Evolutionary conservation across 1,140 invertebrate genomes (phyloP), one percentile per base, ranked within the genome.

Genomic region (Ceratina japonica): DNA sequence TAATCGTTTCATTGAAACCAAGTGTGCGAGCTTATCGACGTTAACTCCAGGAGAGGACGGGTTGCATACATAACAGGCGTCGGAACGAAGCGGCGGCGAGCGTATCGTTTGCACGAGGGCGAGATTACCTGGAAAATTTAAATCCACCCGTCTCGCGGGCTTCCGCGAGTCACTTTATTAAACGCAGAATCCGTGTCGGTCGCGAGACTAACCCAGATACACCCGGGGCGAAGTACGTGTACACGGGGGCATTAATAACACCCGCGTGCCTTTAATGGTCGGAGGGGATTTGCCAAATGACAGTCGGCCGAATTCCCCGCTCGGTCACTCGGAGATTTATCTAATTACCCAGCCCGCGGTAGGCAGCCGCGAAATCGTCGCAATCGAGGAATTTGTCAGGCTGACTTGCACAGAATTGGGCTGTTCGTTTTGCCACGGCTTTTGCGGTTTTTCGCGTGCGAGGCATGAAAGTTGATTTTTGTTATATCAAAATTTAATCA

Each of bases 291-390:
- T 70, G 24, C 75, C 75, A 61, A 75, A 72, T 62, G 81, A 74
- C 75, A 61, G 69, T 52, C 76, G 82, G 58, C 70, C 77, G 65
- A 76, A 76, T 76, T 76, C 56, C 61, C 56, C 16, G 54, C 1
- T 51, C 58, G 52, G 27, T 72, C 62, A 66, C 59, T 59, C 16
- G 62, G 81, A 79, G 70, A 84, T 83, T 83, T 84, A 84, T 84
- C 81, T 83, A 82, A 84, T 84, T 84, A 84, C 49, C 31, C n/a
- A 13, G n/a, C 27, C n/a, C 12, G 16, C 16, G 8, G 3, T 44
- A 44, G 13, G 12, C 24, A 18, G 12, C 1, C 18, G n/a, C 22
- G 5, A 44, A 20, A 68, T 58, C 62, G 4, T 15, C 20, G 22
- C 8, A 31, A 12, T 20, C 52, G 31, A 12, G 54, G 20, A 49